Evolutionary conservation across 2,888 invertebrate genomes (phyloP).

Genomic region (Caenorhabditis wallacei): DNA sequence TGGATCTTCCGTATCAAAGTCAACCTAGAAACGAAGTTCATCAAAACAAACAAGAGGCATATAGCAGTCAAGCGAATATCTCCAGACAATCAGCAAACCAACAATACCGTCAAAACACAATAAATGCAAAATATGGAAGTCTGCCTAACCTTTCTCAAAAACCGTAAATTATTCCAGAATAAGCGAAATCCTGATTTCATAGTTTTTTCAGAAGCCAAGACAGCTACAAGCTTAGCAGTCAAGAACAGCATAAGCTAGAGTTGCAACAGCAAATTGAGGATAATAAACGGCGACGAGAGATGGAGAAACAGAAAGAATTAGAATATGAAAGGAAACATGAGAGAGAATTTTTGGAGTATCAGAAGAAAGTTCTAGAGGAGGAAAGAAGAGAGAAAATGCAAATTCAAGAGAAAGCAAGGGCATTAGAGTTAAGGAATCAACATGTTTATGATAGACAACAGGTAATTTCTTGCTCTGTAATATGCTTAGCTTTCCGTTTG

Average conservation of each 20-base stretch:
- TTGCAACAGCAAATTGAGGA: slow-evolving; percentile 76
- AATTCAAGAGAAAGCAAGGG: slow-evolving; percentile 65
- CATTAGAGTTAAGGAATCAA: slow-evolving; percentile 65
- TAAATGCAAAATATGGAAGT: slow-evolving; percentile 53
- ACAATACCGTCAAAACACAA: slow-evolving; percentile 45
- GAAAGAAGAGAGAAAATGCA: slow-evolving; percentile 68
- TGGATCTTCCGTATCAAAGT: slow-evolving; percentile 5
- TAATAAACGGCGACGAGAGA: slow-evolving; percentile 68
- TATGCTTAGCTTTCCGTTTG: not conserved
- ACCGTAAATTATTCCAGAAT: slow-evolving; percentile 14
- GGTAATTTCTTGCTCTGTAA: slow-evolving; percentile 8
- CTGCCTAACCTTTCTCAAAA: slow-evolving; percentile 54
- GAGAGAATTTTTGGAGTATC: slow-evolving; percentile 49
- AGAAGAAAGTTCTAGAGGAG: slow-evolving; percentile 63
- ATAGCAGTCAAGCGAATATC: not conserved
- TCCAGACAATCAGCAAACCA: slow-evolving; percentile 39
- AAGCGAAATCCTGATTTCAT: not conserved
- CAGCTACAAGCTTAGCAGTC: slow-evolving; percentile 25
- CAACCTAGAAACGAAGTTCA: slow-evolving; percentile 44
- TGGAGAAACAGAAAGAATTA: slow-evolving; percentile 74
- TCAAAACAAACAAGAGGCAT: slow-evolving; percentile 30
- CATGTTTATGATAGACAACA: slow-evolving; percentile 67
- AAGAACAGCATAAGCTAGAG: slow-evolving; percentile 71
- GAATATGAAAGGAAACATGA: slow-evolving; percentile 67
- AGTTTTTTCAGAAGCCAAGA: slow-evolving; percentile 24